A percentile compares a stretch with the other conserved stretches of the same genome.
phyloP scores from a whole-genome alignment of 2,113 vertebrate species.

The Oxyruncus cristatus region DNA sequence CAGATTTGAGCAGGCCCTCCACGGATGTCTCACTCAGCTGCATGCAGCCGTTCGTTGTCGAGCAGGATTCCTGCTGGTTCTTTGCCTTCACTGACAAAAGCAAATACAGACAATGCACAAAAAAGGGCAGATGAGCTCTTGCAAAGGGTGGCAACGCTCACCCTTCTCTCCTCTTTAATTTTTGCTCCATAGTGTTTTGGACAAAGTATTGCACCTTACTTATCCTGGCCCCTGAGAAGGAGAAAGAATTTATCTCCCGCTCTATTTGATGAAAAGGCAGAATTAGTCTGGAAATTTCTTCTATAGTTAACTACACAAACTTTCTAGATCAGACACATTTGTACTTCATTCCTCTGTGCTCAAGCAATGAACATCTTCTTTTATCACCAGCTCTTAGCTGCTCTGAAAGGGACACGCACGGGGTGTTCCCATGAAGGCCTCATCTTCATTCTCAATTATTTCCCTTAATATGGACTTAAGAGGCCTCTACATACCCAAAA shows the following conservation, averaged over 20 bases:
- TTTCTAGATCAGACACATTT: not conserved
- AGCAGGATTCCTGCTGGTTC: not conserved
- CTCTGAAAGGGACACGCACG: not conserved
- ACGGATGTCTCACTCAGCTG: conserved; percentile 55
- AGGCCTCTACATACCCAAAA: not conserved
- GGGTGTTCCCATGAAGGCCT: not conserved
- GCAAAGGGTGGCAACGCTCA: not conserved
- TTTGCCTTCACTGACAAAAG: conserved; percentile 10
- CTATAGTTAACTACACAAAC: not conserved
- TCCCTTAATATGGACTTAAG: not conserved
- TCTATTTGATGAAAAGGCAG: not conserved
- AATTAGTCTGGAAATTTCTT: not conserved
- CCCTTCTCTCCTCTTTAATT: not conserved
- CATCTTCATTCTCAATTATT: not conserved
- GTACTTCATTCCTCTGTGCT: not conserved
- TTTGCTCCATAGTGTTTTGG: not conserved
- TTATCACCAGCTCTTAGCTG: not conserved
- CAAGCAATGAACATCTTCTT: not conserved
- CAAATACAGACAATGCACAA: not conserved
- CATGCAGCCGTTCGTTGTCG: not conserved
- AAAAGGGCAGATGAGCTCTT: not conserved
- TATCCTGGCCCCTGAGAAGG: not conserved
- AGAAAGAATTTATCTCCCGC: not conserved
- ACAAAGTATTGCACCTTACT: not conserved
- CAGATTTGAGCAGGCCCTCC: conserved; percentile 49